A percentile compares a stretch with the other conserved stretches of the same genome.
phyloP scores from a whole-genome alignment of 1,140 invertebrate species.

The Pogonomyrmex californicus region DNA sequence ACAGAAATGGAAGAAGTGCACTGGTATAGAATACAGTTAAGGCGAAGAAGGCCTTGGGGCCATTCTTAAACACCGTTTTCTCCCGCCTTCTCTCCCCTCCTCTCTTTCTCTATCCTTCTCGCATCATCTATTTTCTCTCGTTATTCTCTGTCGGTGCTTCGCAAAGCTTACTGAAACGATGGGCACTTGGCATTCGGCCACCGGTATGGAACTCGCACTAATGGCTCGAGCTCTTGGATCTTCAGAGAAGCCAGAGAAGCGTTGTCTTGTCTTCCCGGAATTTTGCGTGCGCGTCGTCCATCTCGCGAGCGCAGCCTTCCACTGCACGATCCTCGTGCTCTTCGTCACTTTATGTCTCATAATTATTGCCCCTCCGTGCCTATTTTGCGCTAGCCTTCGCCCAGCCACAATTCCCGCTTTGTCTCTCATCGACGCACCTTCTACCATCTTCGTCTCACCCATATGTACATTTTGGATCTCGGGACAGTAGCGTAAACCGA shows the following conservation, averaged over 20 bases:
- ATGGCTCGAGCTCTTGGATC: conserved; percentile 67
- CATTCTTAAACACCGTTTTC: conserved; percentile 61
- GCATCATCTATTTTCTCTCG: conserved; percentile 17
- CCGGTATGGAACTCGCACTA: conserved; percentile 69
- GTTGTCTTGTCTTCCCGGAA: conserved; percentile 75
- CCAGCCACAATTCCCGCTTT: conserved; percentile 8
- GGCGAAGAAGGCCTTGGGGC: conserved; percentile 63
- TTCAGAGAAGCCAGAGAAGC: conserved; percentile 73
- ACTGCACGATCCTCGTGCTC: conserved; percentile 70
- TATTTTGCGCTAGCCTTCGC: conserved; percentile 72
- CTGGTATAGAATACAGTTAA: conserved; percentile 63
- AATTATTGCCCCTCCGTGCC: conserved; percentile 83
- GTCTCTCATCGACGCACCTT: conserved; percentile 22
- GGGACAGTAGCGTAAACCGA: background rate
- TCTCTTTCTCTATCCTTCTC: conserved; percentile 2
- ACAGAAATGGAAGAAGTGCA: conserved; percentile 64
- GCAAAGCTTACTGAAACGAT: conserved; percentile 65
- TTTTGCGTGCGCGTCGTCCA: conserved; percentile 67
- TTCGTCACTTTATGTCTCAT: conserved; percentile 86
- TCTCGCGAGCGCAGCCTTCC: conserved; percentile 50
- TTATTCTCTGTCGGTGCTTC: conserved; percentile 27
- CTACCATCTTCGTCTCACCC: background rate
- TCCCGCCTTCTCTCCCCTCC: background rate
- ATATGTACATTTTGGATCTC: background rate
- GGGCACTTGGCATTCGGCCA: conserved; percentile 72